Base-by-base conservation (phyloP, 2,888 invertebrate genomes). In the Xylocampa areola region DNA sequence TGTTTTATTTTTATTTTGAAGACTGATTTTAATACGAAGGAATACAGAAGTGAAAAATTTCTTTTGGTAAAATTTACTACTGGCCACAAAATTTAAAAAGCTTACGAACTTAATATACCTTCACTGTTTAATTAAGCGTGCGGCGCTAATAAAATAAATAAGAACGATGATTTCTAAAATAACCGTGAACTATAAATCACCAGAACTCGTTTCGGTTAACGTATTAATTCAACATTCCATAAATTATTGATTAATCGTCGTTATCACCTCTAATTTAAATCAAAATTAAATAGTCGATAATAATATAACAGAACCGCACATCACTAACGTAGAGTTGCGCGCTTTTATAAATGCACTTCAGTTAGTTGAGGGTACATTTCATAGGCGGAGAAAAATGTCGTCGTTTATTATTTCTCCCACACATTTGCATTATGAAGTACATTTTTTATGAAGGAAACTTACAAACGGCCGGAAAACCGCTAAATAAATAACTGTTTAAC, bases 401-500 rank as follows among this genome's bases (percentile, higher is more conserved):
- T 76, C 71, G 75, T 80, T 81, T 84, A 84, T 85, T 85, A 81
- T 80, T 80, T 81, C 79, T 75, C 66, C 77, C 73, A 79, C 76
- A 62, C 64, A 53, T 59, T 55, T 53, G 36, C 55, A 72, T 65
- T 63, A 63, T 69, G 55, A 61, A 66, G 55, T 60, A 60, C 37
- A 60, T 68, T 68, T 60, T 67, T 17, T 55, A 58, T 33, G 17
- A 54, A 64, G 55, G 40, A 40, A 62, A 59, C 68, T 59, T 19
- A 67, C 63, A 68, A 55, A 62, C 66, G 60, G 64, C 78, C 80
- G 84, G 87, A 84, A 87, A 90, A 89, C 89, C 87, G 77, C 87
- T 82, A 83, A 87, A 85, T 85, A 88, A 89, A 88, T 84, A 88
- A 86, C 84, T 80, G 81, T 87, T 86, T 77, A 79, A 77, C 79